Percentiles rank a stretch among this genome's conserved stretches.
phyloP scores from a whole-genome alignment of 2,797 vertebrate genomes.

The Somateria mollissima region DNA sequence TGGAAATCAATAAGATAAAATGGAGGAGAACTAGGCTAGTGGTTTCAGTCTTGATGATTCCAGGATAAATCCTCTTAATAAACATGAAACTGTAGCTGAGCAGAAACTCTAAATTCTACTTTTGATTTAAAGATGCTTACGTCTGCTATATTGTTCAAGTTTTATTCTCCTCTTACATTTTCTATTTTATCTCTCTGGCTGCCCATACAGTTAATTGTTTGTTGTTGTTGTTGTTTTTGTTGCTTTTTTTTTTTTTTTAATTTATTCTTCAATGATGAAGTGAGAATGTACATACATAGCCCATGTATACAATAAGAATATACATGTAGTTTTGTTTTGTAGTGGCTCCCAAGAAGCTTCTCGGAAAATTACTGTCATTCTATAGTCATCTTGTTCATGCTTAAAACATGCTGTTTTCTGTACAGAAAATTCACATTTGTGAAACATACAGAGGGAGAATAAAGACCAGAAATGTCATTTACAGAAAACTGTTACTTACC shows the following conservation, averaged over 20 bases:
- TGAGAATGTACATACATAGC: rapidly evolving
- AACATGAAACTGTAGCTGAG: constrained; percentile 49
- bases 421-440: constrained; percentile 40
- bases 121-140: constrained; percentile 58
- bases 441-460: constrained; percentile 7
- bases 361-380: constrained; percentile 18
- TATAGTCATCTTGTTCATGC: constrained; percentile 37
- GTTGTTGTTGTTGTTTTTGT: neutral
- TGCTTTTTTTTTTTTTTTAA: neutral
- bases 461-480: too few relatives aligned
- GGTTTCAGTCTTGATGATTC: neutral
- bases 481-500: too few relatives aligned
- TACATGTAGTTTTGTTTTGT: constrained; percentile 12
- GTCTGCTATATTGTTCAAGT: neutral
- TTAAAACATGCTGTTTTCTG: constrained; percentile 37
- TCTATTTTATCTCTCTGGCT: neutral
- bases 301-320: neutral
- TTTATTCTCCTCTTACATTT: constrained; percentile 10
- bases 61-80: constrained; percentile 53
- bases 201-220: neutral
- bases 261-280: constrained; percentile 36
- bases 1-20: constrained; percentile 58
- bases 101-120: constrained; percentile 33
- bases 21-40: constrained; percentile 38
- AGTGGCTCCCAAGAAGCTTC: constrained; percentile 29